phyloP scores from a whole-genome alignment of 2,113 vertebrate genomes.

The Hirundichthys speculiger region DNA sequence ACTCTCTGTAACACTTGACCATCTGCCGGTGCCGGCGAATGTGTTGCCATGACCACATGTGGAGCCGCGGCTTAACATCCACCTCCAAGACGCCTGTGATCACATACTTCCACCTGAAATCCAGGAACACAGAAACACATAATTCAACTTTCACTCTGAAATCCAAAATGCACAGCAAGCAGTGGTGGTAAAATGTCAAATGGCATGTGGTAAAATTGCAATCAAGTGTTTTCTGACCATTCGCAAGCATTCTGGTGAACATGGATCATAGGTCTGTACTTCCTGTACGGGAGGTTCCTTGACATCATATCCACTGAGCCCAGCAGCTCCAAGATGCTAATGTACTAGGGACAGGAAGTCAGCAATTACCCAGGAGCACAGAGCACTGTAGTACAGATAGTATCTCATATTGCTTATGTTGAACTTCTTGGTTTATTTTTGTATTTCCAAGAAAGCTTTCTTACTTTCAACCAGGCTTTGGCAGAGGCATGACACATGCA shows the following conservation, averaged over 20 bases:
- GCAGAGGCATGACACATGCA: background rate
- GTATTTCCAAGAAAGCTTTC: background rate
- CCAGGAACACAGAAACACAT: background rate
- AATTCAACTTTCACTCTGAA: background rate
- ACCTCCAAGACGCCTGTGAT: constrained; percentile 89
- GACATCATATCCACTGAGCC: constrained; percentile 97
- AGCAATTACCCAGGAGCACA: constrained; percentile 18
- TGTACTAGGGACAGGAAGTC: constrained; percentile 83
- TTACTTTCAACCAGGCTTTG: background rate
- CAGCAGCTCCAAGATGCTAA: constrained; percentile 96
- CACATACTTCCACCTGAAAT: constrained; percentile 90
- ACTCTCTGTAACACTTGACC: constrained; percentile 87
- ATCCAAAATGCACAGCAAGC: background rate
- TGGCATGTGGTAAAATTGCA: background rate
- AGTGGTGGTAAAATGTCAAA: background rate
- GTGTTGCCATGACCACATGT: constrained; percentile 95
- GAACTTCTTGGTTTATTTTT: background rate
- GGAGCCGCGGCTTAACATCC: constrained; percentile 87
- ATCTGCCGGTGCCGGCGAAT: constrained; percentile 85
- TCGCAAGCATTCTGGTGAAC: constrained; percentile 82
- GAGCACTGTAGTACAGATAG: constrained; percentile 9
- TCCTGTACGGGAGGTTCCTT: constrained; percentile 95
- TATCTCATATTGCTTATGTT: background rate
- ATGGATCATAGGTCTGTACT: constrained; percentile 87
- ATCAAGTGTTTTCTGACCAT: constrained; percentile 82